Evolutionary conservation across 2,113 vertebrate species (phyloP).

Genomic region (Gnathonemus echidnorhynchus): DNA sequence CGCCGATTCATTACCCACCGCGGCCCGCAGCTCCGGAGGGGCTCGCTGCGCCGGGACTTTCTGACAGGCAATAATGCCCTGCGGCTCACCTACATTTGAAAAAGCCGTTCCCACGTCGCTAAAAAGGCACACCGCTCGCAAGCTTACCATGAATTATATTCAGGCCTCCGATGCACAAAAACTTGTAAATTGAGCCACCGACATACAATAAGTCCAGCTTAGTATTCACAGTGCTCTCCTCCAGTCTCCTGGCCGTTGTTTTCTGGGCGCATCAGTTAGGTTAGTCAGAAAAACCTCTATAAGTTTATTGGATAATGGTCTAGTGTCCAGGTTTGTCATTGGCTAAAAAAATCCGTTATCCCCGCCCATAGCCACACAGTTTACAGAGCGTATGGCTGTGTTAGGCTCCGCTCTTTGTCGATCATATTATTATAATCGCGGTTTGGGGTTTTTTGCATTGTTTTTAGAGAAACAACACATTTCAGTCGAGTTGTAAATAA

Average conservation of each 20-base stretch:
- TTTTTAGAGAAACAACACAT: not conserved
- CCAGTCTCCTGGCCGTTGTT: conserved; percentile 22
- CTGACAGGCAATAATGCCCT: conserved; percentile 1
- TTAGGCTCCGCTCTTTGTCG: not conserved
- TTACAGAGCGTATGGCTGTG: not conserved
- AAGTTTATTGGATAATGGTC: conserved; percentile 43
- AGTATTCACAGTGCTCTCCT: conserved; percentile 24
- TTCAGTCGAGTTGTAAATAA: not conserved
- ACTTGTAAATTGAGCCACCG: not conserved
- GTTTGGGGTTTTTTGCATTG: not conserved
- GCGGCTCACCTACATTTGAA: not conserved
- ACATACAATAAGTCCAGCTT: not conserved
- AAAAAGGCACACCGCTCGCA: not conserved
- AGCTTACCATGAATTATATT: conserved; percentile 41
- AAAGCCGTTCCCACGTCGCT: not conserved
- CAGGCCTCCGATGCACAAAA: not conserved
- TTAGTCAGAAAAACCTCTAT: conserved; percentile 23
- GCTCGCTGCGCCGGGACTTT: conserved; percentile 18
- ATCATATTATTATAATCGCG: not conserved
- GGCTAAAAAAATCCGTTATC: conserved; percentile 21
- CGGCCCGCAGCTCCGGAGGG: not conserved
- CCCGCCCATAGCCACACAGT: conserved; percentile 29
- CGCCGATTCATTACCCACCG: not conserved
- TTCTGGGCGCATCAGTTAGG: conserved; percentile 20
- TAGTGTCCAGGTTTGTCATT: conserved; percentile 33